Percentiles rank a stretch among this genome's conserved stretches.
These are phyloP conservation scores for Octomys mimax DNA, from an alignment of 2,797 vertebrate species.

Conservation along the genomic window DNA sequence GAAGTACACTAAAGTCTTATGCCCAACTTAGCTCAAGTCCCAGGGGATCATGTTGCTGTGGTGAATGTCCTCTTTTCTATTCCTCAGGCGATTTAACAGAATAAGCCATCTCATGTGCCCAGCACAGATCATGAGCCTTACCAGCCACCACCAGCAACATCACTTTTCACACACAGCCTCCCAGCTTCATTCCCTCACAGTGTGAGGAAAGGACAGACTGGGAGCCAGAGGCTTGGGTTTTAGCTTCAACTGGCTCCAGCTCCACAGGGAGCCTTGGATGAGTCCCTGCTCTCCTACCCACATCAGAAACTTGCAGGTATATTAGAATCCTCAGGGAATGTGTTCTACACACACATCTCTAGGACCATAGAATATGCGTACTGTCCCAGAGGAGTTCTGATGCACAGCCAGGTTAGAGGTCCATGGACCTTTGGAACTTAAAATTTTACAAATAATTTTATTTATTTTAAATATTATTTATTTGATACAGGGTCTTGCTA, in stretches of 20 bases:
- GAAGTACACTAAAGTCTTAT: neutral
- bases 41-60: neutral
- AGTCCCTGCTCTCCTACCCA: neutral
- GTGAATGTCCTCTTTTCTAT: neutral
- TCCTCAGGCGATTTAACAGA: neutral
- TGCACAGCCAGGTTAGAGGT: neutral
- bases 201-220: neutral
- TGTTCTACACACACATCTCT: neutral
- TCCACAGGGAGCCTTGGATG: neutral
- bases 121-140: accelerated
- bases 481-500: too few relatives aligned
- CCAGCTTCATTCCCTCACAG: neutral
- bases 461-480: too few relatives aligned
- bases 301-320: neutral
- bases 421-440: neutral
- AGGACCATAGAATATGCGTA: neutral
- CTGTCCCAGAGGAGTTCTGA: neutral
- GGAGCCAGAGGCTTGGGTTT: neutral
- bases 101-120: neutral
- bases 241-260: neutral
- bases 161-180: too few relatives aligned
- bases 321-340: neutral
- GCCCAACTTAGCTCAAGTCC: neutral
- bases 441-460: neutral
- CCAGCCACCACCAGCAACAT: neutral